These are phyloP conservation scores for Beris morrisii DNA, from an alignment of 2,888 invertebrate species.

Conservation along the genomic window DNA sequence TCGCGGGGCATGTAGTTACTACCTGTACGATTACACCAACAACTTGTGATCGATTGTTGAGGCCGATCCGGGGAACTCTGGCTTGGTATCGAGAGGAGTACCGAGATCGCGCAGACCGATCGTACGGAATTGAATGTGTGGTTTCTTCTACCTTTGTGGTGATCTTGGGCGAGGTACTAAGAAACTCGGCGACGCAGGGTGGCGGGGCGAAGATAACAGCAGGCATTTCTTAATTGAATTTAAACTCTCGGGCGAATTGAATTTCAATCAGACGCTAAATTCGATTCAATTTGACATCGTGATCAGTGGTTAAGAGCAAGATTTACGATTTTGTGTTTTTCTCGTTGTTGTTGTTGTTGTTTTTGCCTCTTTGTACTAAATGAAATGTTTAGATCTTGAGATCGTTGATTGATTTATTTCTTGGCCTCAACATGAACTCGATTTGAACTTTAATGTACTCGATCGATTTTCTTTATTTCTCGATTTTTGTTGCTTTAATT, in stretches of 20 bases:
- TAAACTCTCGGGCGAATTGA: conserved; percentile 24
- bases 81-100: not conserved
- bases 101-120: not conserved
- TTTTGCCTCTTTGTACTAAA: too few species aligned
- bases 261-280: conserved; percentile 26
- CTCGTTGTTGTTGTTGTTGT: not conserved
- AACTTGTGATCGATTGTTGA: conserved; percentile 18
- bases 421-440: too few species aligned
- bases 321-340: conserved; percentile 22
- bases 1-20: conserved; percentile 8
- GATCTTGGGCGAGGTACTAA: not conserved
- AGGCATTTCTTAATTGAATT: conserved; percentile 28
- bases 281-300: conserved; percentile 28
- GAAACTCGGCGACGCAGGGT: not conserved
- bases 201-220: conserved; percentile 1
- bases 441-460: too few species aligned
- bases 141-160: not conserved
- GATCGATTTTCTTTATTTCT: too few species aligned
- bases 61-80: conserved; percentile 16
- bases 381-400: too few species aligned
- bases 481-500: too few species aligned
- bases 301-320: conserved; percentile 25
- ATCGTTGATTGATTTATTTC: too few species aligned
- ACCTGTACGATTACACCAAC: conserved; percentile 11
- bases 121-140: not conserved